phyloP scores from a whole-genome alignment of 1,140 invertebrate genomes.

The Limonius californicus region DNA sequence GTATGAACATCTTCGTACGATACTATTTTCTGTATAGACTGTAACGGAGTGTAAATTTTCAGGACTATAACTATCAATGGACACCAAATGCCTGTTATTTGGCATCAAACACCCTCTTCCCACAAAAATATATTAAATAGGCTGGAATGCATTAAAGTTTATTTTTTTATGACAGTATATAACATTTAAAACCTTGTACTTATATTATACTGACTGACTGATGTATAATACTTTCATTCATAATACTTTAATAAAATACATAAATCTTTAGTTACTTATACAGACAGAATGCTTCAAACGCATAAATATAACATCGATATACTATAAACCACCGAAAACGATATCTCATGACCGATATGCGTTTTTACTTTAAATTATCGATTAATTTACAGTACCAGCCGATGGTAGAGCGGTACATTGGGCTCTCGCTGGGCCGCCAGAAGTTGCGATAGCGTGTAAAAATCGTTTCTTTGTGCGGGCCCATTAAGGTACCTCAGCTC shows the following conservation, averaged over 20 bases:
- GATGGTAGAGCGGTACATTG: conserved; percentile 39
- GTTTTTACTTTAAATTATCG: not conserved
- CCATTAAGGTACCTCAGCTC: conserved; percentile 42
- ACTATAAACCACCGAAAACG: conserved; percentile 20
- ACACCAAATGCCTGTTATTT: no score
- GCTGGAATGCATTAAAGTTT: not conserved
- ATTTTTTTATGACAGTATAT: conserved; percentile 23
- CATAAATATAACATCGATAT: conserved; percentile 29
- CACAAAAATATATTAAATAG: no score
- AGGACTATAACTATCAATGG: no score
- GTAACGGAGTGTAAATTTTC: no score
- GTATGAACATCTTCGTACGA: no score
- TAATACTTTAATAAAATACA: conserved; percentile 8
- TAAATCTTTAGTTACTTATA: conserved; percentile 1
- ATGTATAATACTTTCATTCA: conserved; percentile 13
- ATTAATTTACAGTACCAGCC: conserved; percentile 32
- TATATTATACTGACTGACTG: conserved; percentile 38
- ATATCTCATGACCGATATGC: conserved; percentile 11
- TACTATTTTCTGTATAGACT: no score
- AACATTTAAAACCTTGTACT: conserved; percentile 21
- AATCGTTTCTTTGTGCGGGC: conserved; percentile 37
- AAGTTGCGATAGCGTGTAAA: conserved; percentile 40
- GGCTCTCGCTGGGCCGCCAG: conserved; percentile 39
- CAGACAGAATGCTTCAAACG: conserved; percentile 17
- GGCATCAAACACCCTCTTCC: no score